These are phyloP conservation scores for Pogonus chalceus DNA, from an alignment of 1,140 invertebrate species.

Conservation along the genomic window DNA sequence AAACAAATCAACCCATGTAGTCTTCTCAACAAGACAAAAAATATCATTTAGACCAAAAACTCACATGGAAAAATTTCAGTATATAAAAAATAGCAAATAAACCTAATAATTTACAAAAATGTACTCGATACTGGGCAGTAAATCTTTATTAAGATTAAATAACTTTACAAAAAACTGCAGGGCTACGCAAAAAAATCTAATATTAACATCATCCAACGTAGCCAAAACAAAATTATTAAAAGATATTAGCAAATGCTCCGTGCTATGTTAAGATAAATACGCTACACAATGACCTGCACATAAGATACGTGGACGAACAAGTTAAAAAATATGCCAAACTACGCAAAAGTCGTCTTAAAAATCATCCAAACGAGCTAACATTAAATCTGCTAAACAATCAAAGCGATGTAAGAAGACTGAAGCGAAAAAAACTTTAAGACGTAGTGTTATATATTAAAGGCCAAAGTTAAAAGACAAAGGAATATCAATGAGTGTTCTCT, in stretches of 20 bases:
- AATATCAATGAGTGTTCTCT: neutral
- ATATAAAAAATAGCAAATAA: conserved; percentile 15
- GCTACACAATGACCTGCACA: neutral
- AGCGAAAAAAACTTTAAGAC: neutral
- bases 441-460: neutral
- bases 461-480: neutral
- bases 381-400: neutral
- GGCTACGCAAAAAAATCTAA: neutral
- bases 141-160: neutral
- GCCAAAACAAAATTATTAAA: neutral
- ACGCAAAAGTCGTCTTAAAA: neutral
- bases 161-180: neutral
- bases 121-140: conserved; percentile 11
- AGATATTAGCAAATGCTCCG: neutral
- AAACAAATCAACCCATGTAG: conserved; percentile 17
- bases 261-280: neutral
- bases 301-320: neutral
- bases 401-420: neutral
- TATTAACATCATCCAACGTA: neutral
- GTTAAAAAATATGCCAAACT: neutral
- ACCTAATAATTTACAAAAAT: conserved; percentile 10
- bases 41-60: conserved; percentile 13
- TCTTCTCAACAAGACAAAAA: conserved; percentile 9
- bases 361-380: neutral
- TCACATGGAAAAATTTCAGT: conserved; percentile 14